phyloP scores from a whole-genome alignment of 2,113 vertebrate species.

The Miniopterus natalensis region DNA sequence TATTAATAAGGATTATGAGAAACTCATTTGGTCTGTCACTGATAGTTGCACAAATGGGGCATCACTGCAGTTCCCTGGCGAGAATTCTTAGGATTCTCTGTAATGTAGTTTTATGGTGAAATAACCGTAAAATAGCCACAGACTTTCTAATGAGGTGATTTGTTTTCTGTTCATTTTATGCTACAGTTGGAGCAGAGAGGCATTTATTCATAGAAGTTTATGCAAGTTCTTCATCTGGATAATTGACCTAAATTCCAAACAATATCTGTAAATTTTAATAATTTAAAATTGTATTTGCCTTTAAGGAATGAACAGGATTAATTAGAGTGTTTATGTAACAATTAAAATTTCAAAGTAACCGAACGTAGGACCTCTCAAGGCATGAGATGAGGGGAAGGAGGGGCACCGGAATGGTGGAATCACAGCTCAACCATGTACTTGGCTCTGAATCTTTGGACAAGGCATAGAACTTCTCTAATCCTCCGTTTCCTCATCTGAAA shows the following conservation, averaged over 20 bases:
- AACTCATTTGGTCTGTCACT: conserved; percentile 25
- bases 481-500: not conserved
- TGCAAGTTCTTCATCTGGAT: conserved; percentile 42
- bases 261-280: conserved; percentile 43
- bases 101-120: conserved; percentile 63
- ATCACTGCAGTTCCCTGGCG: not conserved
- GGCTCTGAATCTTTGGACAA: not conserved
- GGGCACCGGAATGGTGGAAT: not conserved
- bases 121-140: conserved; percentile 49
- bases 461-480: not conserved
- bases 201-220: conserved; percentile 32
- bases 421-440: not conserved
- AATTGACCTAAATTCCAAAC: conserved; percentile 61
- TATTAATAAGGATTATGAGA: conserved; percentile 51
- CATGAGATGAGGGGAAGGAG: not conserved
- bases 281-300: conserved; percentile 57
- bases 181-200: not conserved
- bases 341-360: conserved; percentile 42
- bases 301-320: conserved; percentile 39
- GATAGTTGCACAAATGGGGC: conserved; percentile 70
- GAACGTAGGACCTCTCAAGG: not conserved
- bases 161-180: conserved; percentile 69
- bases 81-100: conserved; percentile 65
- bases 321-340: conserved; percentile 42
- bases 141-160: conserved; percentile 57